Evolutionary conservation across 2,888 invertebrate species (phyloP).

Genomic region (Lysandra coridon): DNA sequence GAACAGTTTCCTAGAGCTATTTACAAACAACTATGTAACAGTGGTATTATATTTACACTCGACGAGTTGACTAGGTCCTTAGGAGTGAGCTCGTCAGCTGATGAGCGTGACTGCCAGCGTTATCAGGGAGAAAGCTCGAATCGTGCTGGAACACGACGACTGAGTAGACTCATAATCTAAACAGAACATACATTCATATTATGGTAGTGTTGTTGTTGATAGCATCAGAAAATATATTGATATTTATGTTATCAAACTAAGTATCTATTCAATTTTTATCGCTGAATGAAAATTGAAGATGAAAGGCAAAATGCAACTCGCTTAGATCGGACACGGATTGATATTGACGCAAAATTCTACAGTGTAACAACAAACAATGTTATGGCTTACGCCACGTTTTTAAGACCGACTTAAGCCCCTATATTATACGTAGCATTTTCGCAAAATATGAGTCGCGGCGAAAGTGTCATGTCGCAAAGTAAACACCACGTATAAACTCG

Average conservation of each 20-base stretch:
- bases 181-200: constrained; percentile 15
- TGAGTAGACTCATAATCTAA: constrained; percentile 74
- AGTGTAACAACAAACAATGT: not conserved
- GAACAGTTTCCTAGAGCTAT: constrained; percentile 16
- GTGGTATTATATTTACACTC: constrained; percentile 22
- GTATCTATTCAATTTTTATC: not conserved
- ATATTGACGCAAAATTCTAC: not conserved
- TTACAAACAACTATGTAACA: constrained; percentile 18
- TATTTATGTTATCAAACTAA: too few relatives aligned
- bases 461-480: constrained; percentile 18
- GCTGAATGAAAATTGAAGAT: not conserved
- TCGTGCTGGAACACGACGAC: constrained; percentile 56
- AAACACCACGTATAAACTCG: constrained; percentile 6
- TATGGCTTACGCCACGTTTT: not conserved
- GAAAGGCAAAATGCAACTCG: not conserved
- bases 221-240: too few relatives aligned
- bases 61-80: not conserved
- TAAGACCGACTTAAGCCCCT: not conserved
- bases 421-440: constrained; percentile 22
- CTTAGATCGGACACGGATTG: not conserved
- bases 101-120: constrained; percentile 51
- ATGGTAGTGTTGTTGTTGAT: not conserved
- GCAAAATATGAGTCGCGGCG: constrained; percentile 22
- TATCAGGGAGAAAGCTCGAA: constrained; percentile 48
- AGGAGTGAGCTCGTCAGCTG: constrained; percentile 58